Evolutionary conservation across 2,113 vertebrate genomes (phyloP).

Genomic region (Etheostoma cragini): DNA sequence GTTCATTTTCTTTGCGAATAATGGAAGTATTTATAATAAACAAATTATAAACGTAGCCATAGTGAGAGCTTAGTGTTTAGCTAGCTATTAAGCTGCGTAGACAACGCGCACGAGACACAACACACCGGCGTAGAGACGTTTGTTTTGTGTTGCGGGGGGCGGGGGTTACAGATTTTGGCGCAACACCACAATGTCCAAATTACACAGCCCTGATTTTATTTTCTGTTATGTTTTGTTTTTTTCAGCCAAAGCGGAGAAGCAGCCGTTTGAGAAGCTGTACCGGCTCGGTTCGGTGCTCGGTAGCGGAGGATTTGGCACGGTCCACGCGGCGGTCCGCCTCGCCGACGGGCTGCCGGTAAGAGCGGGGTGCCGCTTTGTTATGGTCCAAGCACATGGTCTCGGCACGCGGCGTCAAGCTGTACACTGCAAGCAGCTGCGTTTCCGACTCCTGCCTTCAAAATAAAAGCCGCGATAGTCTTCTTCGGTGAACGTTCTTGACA

Average conservation of each 20-base stretch:
- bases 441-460: slow-evolving; percentile 11
- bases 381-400: slow-evolving; percentile 57
- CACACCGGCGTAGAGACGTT: too few relatives aligned
- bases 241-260: slow-evolving; percentile 89
- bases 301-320: slow-evolving; percentile 93
- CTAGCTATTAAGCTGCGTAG: too few relatives aligned
- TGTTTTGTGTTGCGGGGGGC: neutral
- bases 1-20: too few relatives aligned
- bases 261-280: slow-evolving; percentile 92
- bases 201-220: neutral
- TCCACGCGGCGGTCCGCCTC: slow-evolving; percentile 80
- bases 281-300: slow-evolving; percentile 92
- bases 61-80: neutral
- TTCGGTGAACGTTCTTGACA: neutral
- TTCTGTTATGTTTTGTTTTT: neutral
- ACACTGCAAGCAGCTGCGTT: neutral
- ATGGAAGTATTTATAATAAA: too few relatives aligned
- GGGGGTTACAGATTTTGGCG: slow-evolving; percentile 18
- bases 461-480: slow-evolving; percentile 12
- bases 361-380: slow-evolving; percentile 58
- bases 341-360: slow-evolving; percentile 92
- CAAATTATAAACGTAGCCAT: too few relatives aligned
- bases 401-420: neutral
- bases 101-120: too few relatives aligned
- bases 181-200: neutral